A percentile compares a stretch with the other conserved stretches of the same genome.
Evolutionary conservation across 2,888 invertebrate species (phyloP).

Genomic region (Boloria selene): DNA sequence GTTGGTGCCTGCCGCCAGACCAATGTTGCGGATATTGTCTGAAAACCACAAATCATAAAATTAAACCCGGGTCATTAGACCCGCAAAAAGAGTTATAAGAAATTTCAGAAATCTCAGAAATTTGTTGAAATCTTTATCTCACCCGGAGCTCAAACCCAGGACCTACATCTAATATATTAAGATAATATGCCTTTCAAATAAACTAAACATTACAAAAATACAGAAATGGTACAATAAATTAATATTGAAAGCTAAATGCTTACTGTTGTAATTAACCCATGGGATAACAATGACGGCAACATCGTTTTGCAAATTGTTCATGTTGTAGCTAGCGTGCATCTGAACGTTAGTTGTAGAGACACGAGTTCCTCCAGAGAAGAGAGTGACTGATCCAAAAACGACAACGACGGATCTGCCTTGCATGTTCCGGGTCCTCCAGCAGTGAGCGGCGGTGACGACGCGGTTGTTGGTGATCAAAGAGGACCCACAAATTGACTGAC

Average conservation of each 20-base stretch:
- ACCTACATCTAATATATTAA: no score
- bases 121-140: no score
- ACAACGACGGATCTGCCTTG: slow-evolving; percentile 53
- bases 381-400: slow-evolving; percentile 49
- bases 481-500: slow-evolving; percentile 53
- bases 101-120: no score
- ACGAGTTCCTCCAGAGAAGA: slow-evolving; percentile 52
- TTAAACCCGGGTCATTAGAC: no score
- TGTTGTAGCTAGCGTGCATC: slow-evolving; percentile 48
- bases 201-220: neutral
- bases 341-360: slow-evolving; percentile 44
- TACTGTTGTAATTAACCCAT: slow-evolving; percentile 20
- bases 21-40: slow-evolving; percentile 53
- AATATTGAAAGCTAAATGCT: slow-evolving; percentile 12
- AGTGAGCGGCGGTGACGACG: slow-evolving; percentile 53
- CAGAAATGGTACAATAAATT: no score
- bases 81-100: no score
- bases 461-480: slow-evolving; percentile 54
- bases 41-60: slow-evolving; percentile 34
- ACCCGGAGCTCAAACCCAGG: no score
- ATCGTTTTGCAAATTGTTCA: slow-evolving; percentile 44
- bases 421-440: slow-evolving; percentile 51
- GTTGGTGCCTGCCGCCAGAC: slow-evolving; percentile 47
- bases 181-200: neutral
- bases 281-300: slow-evolving; percentile 45